Conservation (phyloP, 92 coral and sea anemone species). For the Blastomussa wellsi region DNA sequence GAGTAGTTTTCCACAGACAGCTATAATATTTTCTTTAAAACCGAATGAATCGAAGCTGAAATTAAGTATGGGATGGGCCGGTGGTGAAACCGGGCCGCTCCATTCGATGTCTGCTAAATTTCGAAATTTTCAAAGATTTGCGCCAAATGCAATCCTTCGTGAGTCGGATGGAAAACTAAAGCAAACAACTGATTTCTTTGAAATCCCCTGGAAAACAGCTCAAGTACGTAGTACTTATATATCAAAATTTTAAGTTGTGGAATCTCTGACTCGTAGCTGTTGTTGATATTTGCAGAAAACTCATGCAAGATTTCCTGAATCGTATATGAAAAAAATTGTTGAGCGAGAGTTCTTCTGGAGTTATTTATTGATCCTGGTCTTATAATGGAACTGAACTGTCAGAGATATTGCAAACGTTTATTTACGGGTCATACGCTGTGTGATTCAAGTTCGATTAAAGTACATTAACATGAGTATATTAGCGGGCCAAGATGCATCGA, state of each 20-base stretch:
- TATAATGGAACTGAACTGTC: not conserved
- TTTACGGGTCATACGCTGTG: not conserved
- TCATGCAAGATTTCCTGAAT: not conserved
- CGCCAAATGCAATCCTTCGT: not conserved
- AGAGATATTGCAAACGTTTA: not conserved
- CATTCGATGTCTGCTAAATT: not conserved
- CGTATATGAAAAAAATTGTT: not conserved
- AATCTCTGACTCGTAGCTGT: not conserved
- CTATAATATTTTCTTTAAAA: not conserved
- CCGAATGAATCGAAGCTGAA: too few relatives aligned
- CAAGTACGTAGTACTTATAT: not conserved
- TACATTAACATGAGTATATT: not conserved
- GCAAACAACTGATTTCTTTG: not conserved
- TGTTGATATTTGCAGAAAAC: not conserved
- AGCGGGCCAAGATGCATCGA: too few relatives aligned
- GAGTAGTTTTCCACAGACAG: too few relatives aligned
- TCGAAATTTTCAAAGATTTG: not conserved
- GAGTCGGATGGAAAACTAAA: not conserved
- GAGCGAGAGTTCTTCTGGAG: not conserved
- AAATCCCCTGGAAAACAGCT: not conserved
- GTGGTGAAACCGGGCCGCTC: too few relatives aligned
- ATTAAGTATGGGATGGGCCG: too few relatives aligned
- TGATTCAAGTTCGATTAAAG: not conserved
- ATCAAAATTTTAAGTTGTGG: not conserved
- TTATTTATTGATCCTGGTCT: not conserved